Percentiles rank a stretch among this genome's conserved stretches.
phyloP scores from a whole-genome alignment of 2,888 invertebrate genomes.

The Leptura quadrifasciata region DNA sequence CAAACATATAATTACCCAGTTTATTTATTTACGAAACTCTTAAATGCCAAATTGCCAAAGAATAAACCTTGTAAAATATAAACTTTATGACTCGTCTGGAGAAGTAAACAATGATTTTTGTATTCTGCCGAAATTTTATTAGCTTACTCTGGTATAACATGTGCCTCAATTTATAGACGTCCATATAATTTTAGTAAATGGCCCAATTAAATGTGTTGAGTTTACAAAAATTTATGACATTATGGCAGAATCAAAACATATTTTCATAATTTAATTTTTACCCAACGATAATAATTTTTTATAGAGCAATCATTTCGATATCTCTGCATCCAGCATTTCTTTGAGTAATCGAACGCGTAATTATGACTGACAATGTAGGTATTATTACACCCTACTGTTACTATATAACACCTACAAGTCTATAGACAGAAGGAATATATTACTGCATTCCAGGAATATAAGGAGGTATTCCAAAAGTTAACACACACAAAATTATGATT shows the following conservation, averaged over 20 bases:
- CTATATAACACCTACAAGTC: too few species aligned
- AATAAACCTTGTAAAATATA: not conserved
- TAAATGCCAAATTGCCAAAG: not conserved
- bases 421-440: too few species aligned
- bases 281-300: not conserved
- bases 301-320: not conserved
- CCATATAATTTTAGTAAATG: slow-evolving; percentile 9
- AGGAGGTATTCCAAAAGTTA: too few species aligned
- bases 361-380: too few species aligned
- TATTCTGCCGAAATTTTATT: slow-evolving; percentile 24
- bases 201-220: slow-evolving; percentile 5
- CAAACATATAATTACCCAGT: not conserved
- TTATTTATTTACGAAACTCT: not conserved
- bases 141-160: slow-evolving; percentile 16
- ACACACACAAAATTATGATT: too few species aligned
- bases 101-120: slow-evolving; percentile 21
- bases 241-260: not conserved
- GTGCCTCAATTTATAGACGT: slow-evolving; percentile 12
- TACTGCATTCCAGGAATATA: too few species aligned
- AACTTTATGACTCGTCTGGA: slow-evolving; percentile 18
- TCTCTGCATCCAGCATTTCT: not conserved
- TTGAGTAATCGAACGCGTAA: too few species aligned
- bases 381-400: too few species aligned
- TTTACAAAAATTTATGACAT: not conserved
- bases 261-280: not conserved